A percentile compares a stretch with the other conserved stretches of the same genome.
These are phyloP conservation scores for Atlantisia rogersi DNA, from an alignment of 2,113 vertebrate species.

Conservation along the genomic window DNA sequence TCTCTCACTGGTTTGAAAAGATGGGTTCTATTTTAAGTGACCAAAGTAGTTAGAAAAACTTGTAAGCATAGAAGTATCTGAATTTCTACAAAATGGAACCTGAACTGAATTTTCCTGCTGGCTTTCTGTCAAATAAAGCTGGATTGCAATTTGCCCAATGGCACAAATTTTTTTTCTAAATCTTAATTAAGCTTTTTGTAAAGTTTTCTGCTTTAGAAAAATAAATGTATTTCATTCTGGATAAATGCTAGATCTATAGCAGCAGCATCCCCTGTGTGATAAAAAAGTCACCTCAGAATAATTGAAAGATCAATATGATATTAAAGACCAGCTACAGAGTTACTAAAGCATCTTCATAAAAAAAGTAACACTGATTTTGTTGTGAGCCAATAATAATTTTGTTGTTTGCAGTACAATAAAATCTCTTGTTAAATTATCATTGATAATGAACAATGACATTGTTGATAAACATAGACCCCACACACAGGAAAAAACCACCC, in stretches of 20 bases:
- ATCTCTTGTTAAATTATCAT: neutral
- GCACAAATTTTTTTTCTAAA: neutral
- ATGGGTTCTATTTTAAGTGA: neutral
- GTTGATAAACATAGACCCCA: neutral
- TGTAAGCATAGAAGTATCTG: neutral
- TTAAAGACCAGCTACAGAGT: neutral
- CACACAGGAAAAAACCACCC: neutral
- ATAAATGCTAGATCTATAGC: neutral
- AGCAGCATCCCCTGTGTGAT: neutral
- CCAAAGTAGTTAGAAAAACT: neutral
- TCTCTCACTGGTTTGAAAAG: neutral
- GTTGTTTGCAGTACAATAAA: neutral
- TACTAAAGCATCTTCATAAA: neutral
- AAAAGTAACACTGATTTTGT: neutral
- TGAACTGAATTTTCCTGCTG: neutral
- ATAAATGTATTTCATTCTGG: neutral
- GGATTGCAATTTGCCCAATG: neutral
- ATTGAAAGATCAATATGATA: neutral
- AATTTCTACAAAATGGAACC: neutral
- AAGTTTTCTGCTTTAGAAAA: constrained; percentile 22
- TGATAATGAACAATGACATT: neutral
- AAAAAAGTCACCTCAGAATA: neutral
- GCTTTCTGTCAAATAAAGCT: neutral
- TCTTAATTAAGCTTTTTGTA: neutral
- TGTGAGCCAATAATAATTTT: neutral